Percentiles rank a stretch among this genome's conserved stretches.
Evolutionary conservation across 2,113 vertebrate species (phyloP).

Genomic region (Ptychochromis oligacanthus): DNA sequence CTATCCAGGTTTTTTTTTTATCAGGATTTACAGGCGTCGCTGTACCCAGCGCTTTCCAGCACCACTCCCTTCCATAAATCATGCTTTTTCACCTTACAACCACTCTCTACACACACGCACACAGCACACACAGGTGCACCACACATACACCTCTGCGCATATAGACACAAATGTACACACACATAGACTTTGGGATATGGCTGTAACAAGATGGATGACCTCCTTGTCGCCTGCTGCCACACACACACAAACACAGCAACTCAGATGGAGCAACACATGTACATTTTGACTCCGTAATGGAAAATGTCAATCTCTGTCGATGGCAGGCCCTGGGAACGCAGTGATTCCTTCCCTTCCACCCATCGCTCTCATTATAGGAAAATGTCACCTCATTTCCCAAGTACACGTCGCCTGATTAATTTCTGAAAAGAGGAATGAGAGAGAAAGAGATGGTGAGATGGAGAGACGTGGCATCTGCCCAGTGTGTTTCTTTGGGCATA

Average conservation of each 20-base stretch:
- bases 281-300: constrained; percentile 84
- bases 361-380: constrained; percentile 79
- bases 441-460: constrained; percentile 40
- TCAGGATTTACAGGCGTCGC: constrained; percentile 81
- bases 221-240: constrained; percentile 63
- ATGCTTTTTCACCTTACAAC: constrained; percentile 59
- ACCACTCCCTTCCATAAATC: constrained; percentile 81
- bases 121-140: constrained; percentile 25
- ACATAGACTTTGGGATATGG: constrained; percentile 66
- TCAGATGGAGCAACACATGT: constrained; percentile 76
- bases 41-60: constrained; percentile 72
- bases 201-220: constrained; percentile 77
- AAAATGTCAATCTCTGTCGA: constrained; percentile 83
- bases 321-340: constrained; percentile 61
- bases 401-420: constrained; percentile 77
- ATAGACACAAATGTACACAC: constrained; percentile 43
- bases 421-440: constrained; percentile 56
- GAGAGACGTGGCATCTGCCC: constrained; percentile 50
- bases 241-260: constrained; percentile 33
- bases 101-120: constrained; percentile 22
- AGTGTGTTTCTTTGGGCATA: not conserved
- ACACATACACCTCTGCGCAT: constrained; percentile 11
- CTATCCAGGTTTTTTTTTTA: constrained; percentile 84
- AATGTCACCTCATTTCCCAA: constrained; percentile 80
- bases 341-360: constrained; percentile 65